Evolutionary conservation across 30 jellyfish, hydroid and myxozoan species (phyloP).

Genomic region (Nemopilema nomurai): DNA sequence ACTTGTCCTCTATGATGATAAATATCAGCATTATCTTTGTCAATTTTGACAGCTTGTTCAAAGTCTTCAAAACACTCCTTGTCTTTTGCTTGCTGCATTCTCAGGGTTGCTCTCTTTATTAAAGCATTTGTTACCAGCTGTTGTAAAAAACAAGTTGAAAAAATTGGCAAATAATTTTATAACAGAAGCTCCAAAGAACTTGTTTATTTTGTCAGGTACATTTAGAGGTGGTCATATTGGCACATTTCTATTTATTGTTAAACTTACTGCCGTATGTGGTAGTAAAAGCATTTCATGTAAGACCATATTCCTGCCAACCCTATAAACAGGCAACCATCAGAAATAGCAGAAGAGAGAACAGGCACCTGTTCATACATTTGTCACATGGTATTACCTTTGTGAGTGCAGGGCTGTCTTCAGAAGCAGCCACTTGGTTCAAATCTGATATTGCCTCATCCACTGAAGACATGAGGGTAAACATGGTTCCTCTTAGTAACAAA

Average conservation of each 20-base stretch:
- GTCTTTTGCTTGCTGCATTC: slow-evolving; percentile 71
- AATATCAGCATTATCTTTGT: slow-evolving; percentile 72
- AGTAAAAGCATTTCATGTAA: too few relatives aligned
- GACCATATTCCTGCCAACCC: too few relatives aligned
- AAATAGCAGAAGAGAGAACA: too few relatives aligned
- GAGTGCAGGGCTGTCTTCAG: slow-evolving; percentile 64
- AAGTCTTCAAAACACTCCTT: slow-evolving; percentile 73
- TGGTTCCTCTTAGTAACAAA: slow-evolving; percentile 80
- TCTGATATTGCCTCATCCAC: slow-evolving; percentile 78
- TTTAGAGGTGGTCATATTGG: too few relatives aligned
- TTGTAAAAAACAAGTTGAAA: background rate
- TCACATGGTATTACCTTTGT: too few relatives aligned
- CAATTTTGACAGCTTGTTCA: slow-evolving; percentile 59
- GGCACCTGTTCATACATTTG: too few relatives aligned
- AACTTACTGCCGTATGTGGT: too few relatives aligned
- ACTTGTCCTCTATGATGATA: slow-evolving; percentile 96
- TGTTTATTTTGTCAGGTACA: too few relatives aligned
- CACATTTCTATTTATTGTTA: too few relatives aligned
- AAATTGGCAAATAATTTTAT: too few relatives aligned
- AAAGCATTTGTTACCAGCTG: slow-evolving; percentile 78
- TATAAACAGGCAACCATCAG: too few relatives aligned
- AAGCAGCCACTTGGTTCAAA: slow-evolving; percentile 57
- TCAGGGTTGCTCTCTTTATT: slow-evolving; percentile 80
- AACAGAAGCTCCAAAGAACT: too few relatives aligned
- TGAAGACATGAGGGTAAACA: slow-evolving; percentile 79